phyloP scores from a whole-genome alignment of 2,113 vertebrate species.

The Anarhynchus alexandrinus region DNA sequence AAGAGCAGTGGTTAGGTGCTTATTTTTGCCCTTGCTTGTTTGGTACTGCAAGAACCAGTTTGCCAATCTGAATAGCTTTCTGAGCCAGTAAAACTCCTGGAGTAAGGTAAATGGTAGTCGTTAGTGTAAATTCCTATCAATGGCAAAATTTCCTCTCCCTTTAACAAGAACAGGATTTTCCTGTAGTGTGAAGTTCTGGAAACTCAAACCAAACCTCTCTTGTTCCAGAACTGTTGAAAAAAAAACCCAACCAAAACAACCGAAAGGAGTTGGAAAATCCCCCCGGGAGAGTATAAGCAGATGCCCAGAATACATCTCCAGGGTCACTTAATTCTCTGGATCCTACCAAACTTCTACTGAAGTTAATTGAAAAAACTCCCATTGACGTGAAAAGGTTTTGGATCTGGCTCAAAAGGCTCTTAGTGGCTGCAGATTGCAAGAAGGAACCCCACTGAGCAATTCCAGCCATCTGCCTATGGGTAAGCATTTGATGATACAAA shows the following conservation, averaged over 20 bases:
- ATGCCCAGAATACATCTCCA: not conserved
- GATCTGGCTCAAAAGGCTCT: not conserved
- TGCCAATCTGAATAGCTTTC: not conserved
- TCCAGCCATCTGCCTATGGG: conserved; percentile 24
- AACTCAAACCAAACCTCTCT: not conserved
- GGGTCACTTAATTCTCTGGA: conserved; percentile 16
- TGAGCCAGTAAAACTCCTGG: not conserved
- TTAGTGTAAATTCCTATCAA: not conserved
- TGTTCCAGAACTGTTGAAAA: not conserved
- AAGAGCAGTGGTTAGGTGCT: not conserved
- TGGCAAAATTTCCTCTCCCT: not conserved
- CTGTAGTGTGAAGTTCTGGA: not conserved
- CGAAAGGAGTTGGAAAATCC: not conserved
- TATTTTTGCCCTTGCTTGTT: not conserved
- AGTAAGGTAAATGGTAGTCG: not conserved
- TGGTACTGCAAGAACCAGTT: not conserved
- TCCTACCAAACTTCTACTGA: not conserved
- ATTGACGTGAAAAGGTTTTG: conserved; percentile 33
- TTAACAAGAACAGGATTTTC: not conserved
- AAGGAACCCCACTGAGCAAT: not conserved
- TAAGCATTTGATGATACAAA: conserved; percentile 27
- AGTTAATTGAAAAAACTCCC: conserved; percentile 39
- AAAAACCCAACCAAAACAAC: not conserved
- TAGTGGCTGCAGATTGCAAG: conserved; percentile 24
- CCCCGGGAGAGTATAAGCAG: not conserved